Base-by-base conservation (phyloP, 2,797 vertebrate species). In the Sandelia bainsii region DNA sequence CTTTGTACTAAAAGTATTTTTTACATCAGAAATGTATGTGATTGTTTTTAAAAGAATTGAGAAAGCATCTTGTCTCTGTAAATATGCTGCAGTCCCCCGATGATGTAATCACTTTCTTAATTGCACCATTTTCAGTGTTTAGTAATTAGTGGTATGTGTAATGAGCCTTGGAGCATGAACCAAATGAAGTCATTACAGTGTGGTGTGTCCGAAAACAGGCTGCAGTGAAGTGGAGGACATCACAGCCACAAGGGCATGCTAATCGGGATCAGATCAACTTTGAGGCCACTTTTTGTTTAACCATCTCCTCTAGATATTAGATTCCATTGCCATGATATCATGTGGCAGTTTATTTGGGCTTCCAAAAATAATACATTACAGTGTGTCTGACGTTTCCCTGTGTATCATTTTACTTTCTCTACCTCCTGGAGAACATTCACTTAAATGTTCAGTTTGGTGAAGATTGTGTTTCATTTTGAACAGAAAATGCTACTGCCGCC, bases 401-500 rank as follows among this genome's bases (percentile, higher is more conserved):
- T 0, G 6, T 62, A 65, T 79, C 50, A 57, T 80, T 72, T 81
- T 17, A 53, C 65, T 16, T 14, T 12, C 22, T 34, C 25, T 44
- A 37, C 25, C 45, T 39, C 34, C 27, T 42, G 17, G 32, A 34
- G 78, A 80, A 54, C 9, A 42, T 34, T 68, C n/a, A 32, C 27
- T 62, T 67, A 27, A 73, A 68, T 22, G 46, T 66, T 56, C 44
- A 58, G 20, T 68, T 66, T 78, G 63, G 32, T 87, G 42, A 82
- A 60, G 70, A 65, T 72, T 86, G 39, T 80, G 69, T 87, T 79
- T 79, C 71, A 42, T 76, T 20, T 76, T 76, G 80, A 83, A 66
- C 88, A 99, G 98, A 89, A 62, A 99, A 97, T 80, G 40, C 86
- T 29, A 95, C 95, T 23, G 64, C 77, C 48, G 72, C 93, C 70